Evolutionary conservation across 2,797 vertebrate genomes (phyloP).

Genomic region (Lepidocolaptes lacrymiger): DNA sequence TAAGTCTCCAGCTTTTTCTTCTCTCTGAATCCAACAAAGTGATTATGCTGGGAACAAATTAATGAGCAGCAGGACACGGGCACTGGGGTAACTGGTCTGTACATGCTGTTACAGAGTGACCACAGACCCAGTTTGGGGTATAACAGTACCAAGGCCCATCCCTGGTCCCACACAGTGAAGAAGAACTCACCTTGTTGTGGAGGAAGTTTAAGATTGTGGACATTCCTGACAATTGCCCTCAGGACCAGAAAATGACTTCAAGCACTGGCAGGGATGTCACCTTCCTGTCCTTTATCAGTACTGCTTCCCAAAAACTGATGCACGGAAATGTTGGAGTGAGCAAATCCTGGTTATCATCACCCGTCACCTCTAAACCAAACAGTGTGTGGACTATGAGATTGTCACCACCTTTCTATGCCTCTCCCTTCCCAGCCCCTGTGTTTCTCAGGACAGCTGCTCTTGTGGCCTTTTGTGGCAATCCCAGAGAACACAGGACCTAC

Average conservation of each 20-base stretch:
- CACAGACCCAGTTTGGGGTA: background rate
- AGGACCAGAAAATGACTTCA: background rate
- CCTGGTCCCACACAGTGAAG: background rate
- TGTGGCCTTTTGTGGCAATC: background rate
- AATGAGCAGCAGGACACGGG: background rate
- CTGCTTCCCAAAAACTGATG: background rate
- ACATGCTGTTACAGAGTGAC: background rate
- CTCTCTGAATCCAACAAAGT: background rate
- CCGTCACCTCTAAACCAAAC: background rate
- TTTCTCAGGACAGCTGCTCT: background rate
- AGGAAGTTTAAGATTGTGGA: background rate
- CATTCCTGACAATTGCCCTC: background rate
- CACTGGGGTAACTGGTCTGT: background rate
- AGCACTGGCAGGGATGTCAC: background rate
- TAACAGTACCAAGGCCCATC: background rate
- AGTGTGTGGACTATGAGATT: background rate
- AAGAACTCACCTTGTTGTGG: background rate
- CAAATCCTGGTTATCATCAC: background rate
- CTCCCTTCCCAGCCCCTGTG: background rate
- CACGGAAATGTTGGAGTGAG: accelerated
- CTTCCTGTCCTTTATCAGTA: background rate
- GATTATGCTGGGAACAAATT: background rate
- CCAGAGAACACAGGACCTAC: background rate
- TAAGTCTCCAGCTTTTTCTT: background rate
- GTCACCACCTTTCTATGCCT: background rate